Base-by-base conservation (phyloP, 1,140 invertebrate species). In the Drosophila truncata region DNA sequence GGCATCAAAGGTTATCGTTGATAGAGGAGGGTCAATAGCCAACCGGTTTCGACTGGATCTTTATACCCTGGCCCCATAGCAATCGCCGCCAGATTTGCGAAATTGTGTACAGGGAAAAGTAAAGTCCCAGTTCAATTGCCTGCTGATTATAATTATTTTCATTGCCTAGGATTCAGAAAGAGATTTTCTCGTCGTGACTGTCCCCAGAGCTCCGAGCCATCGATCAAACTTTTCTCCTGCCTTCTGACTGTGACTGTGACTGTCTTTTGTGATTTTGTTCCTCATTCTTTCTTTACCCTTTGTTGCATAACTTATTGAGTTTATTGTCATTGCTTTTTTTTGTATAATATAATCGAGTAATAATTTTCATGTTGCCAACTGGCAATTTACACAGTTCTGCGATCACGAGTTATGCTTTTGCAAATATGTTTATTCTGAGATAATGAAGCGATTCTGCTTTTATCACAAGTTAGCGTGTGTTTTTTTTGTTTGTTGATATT, bases 1-100 rank as follows among this genome's bases (percentile, higher is more conserved):
- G 73, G 73, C 62, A 55, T 58, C 73, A 67, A 73, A 78, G 74
- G 74, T 78, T 78, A 78, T 78, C 74, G 29, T 7, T 16, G 14
- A 37, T 41, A 20, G n/a, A 71, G 63, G 25, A 37, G 63, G 74
- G 74, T 78, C 74, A 76, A 37, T 39, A 11, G 1, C 11, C 10
- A 78, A 60, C 75, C 74, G 42, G 73, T 69, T 78, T 8, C 14
- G 2, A 57, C 74, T 44, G 63, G 74, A 61, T 78, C 49, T 1
- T 2, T 27, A 57, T 20, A 29, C 47, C 67, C 65, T 61, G 29
- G 20, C 47, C 39, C 4, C 31, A 46, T 20, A 2, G 55, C 63
- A 61, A 77, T 75, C 61, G 27, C 23, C 6, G 3, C 11, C 35
- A 29, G 47, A 67, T 61, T 77, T 55, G 47, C 54, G 25, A 77